These are phyloP conservation scores for Trichogramma evanescens DNA, from an alignment of 2,888 invertebrate species.

Conservation along the genomic window DNA sequence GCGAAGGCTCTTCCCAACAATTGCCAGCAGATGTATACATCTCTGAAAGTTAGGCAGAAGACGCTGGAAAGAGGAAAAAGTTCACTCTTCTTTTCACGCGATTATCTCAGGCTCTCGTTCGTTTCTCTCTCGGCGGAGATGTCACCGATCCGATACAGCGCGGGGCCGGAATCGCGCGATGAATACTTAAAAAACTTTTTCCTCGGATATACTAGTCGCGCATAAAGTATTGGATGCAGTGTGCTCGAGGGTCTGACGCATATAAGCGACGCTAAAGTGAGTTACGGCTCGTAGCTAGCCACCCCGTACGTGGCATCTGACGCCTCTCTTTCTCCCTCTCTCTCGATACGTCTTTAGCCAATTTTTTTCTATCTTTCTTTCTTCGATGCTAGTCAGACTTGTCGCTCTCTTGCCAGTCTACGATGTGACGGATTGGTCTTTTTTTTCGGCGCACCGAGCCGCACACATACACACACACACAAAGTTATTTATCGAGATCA, in stretches of 20 bases:
- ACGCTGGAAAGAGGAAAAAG: too few relatives aligned
- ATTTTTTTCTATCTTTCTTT: not conserved
- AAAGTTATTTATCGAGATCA: not conserved
- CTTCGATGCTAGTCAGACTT: not conserved
- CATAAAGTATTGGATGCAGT: constrained; percentile 40
- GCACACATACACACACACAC: too few relatives aligned
- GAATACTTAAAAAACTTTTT: constrained; percentile 37
- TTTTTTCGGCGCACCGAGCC: not conserved
- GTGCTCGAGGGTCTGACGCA: constrained; percentile 12
- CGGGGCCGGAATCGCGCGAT: constrained; percentile 23
- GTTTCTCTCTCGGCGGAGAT: too few relatives aligned
- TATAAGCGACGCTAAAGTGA: not conserved
- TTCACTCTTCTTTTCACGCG: too few relatives aligned
- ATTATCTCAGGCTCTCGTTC: too few relatives aligned
- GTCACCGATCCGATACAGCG: too few relatives aligned
- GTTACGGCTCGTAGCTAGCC: not conserved
- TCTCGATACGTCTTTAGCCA: not conserved
- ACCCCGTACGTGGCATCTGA: too few relatives aligned
- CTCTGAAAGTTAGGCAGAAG: too few relatives aligned
- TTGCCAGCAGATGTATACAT: too few relatives aligned
- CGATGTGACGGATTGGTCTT: constrained; percentile 21
- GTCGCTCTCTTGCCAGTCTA: constrained; percentile 27
- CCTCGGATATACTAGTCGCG: constrained; percentile 23
- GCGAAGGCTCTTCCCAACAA: too few relatives aligned
- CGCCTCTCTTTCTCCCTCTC: not conserved